phyloP scores from a whole-genome alignment of 2,113 vertebrate species.

The Zapornia atra region DNA sequence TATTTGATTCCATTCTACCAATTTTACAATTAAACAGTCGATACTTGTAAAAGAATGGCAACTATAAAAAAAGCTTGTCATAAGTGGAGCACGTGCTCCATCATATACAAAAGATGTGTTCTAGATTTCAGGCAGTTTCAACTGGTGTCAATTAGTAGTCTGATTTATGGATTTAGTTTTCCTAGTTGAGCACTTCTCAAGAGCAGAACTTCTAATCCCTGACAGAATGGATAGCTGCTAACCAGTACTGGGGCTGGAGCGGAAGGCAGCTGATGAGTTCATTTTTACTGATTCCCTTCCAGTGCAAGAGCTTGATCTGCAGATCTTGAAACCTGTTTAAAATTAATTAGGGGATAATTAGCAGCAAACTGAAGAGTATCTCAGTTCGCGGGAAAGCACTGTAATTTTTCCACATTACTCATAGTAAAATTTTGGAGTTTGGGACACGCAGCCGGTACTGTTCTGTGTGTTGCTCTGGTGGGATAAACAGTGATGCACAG shows the following conservation, averaged over 20 bases:
- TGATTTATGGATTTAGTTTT: not conserved
- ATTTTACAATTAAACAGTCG: not conserved
- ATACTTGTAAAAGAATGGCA: not conserved
- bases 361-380: not conserved
- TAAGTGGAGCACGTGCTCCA: not conserved
- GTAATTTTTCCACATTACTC: not conserved
- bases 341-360: not conserved
- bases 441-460: not conserved
- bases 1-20: not conserved
- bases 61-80: not conserved
- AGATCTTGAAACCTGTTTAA: not conserved
- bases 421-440: not conserved
- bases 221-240: not conserved
- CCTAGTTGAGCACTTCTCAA: not conserved
- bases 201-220: not conserved
- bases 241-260: not conserved
- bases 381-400: not conserved
- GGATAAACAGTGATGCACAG: not conserved
- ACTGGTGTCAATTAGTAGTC: not conserved
- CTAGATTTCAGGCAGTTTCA: not conserved
- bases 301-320: not conserved
- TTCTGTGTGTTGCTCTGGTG: not conserved
- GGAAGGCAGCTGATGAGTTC: not conserved
- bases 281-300: not conserved
- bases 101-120: not conserved